These are phyloP conservation scores for Venusia cambrica DNA, from an alignment of 2,888 invertebrate genomes.

Conservation along the genomic window DNA sequence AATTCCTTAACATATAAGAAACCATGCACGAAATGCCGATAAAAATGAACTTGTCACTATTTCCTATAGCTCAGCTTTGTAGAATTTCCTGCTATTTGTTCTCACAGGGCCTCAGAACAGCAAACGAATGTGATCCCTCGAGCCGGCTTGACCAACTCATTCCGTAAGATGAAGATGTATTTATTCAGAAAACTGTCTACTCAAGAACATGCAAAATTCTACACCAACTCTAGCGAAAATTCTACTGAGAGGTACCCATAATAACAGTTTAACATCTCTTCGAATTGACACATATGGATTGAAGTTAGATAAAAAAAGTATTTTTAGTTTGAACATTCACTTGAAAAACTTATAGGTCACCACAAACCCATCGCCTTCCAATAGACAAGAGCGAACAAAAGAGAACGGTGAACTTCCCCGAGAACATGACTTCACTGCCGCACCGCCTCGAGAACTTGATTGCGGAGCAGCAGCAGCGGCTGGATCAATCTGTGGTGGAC, in stretches of 20 bases:
- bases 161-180: constrained; percentile 26
- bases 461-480: constrained; percentile 51
- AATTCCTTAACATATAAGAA: too few relatives aligned
- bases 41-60: too few relatives aligned
- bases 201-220: constrained; percentile 34
- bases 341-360: too few relatives aligned
- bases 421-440: constrained; percentile 53
- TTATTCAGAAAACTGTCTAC: constrained; percentile 21
- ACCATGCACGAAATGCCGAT: too few relatives aligned
- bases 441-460: constrained; percentile 57
- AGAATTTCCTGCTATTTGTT: too few relatives aligned
- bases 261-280: too few relatives aligned
- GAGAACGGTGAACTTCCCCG: constrained; percentile 60
- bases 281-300: too few relatives aligned
- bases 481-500: constrained; percentile 53
- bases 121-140: constrained; percentile 7
- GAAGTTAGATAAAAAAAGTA: too few relatives aligned
- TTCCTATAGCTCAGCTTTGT: too few relatives aligned
- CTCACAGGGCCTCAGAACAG: constrained; percentile 7
- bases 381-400: constrained; percentile 50
- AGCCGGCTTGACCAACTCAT: constrained; percentile 30
- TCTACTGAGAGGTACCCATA: constrained; percentile 54
- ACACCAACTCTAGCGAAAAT: constrained; percentile 41
- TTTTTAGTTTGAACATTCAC: too few relatives aligned
- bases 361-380: constrained; percentile 36